Base-by-base conservation (phyloP, 2,888 invertebrate genomes). In the Crematogaster levior region DNA sequence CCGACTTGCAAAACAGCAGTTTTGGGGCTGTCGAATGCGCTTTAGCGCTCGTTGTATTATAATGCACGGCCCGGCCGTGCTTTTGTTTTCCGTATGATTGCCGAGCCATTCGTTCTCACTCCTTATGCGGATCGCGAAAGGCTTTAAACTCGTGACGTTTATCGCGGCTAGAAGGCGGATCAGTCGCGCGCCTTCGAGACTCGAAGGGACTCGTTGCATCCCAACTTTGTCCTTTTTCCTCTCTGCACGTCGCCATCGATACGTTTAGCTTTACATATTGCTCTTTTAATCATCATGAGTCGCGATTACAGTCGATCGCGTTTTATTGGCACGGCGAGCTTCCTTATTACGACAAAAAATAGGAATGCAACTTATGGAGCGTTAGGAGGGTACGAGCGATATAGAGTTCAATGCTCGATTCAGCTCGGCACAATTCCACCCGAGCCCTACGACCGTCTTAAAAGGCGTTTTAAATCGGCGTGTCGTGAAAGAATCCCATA, bases 401-500 rank as follows among this genome's bases (percentile, higher is more conserved):
- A 84, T 84, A 77, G 83, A 75, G 88, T 86, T 83, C 85, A 85
- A 86, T 85, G 88, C 74, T 85, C 89, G 88, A 89, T 89, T 89
- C 86, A 89, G 83, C 87, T 77, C 85, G 86, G 90, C 87, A 89
- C 90, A 90, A 90, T 91, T 91, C 86, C 84, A 81, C 77, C 27
- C 83, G 72, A 83, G 86, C 86, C 88, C 86, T 77, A 85, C 84
- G 82, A 85, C 74, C 84, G 77, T 89, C 89, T 91, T 90, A 92
- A 92, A 92, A 92, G 92, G 92, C 90, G 92, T 93, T 93, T 92
- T 93, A 93, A 93, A 93, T 93, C 92, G 91, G 91, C 91, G 91
- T 92, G 92, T 91, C 90, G 88, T 90, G 90, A 92, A 94, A 93
- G 94, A 94, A 94, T 93, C 92, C 93, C 92, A 93, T 93, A 93